phyloP scores from a whole-genome alignment of 1,140 invertebrate species.

The Nylanderia fulva region DNA sequence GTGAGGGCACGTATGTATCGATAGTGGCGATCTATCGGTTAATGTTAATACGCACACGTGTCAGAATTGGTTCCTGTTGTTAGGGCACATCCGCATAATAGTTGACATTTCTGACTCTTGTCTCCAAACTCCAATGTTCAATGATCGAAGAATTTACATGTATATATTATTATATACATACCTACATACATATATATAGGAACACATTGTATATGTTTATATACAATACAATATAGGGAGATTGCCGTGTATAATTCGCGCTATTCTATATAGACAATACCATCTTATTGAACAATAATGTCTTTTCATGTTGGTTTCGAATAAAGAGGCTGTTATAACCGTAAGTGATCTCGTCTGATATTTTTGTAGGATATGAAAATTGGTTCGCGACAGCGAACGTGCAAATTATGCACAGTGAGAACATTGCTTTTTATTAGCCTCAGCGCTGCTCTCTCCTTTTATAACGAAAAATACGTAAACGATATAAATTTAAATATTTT shows the following conservation, averaged over 20 bases:
- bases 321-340: background rate
- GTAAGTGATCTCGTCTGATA: background rate
- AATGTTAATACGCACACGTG: conserved; percentile 61
- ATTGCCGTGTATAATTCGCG: background rate
- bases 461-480: background rate
- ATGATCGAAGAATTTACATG: conserved; percentile 35
- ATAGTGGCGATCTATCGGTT: conserved; percentile 64
- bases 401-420: background rate
- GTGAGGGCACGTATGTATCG: conserved; percentile 39
- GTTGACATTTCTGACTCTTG: conserved; percentile 41
- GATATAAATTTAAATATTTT: background rate
- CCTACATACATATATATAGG: background rate
- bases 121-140: conserved; percentile 28
- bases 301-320: background rate
- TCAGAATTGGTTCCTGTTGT: conserved; percentile 68
- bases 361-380: conserved; percentile 27
- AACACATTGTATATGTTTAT: background rate
- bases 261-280: background rate
- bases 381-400: background rate
- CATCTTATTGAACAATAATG: conserved; percentile 16
- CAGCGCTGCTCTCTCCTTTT: background rate
- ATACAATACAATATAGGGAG: too few species aligned
- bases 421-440: conserved; percentile 5
- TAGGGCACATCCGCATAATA: conserved; percentile 60
- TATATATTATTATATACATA: background rate